Conservation (phyloP, 2,113 vertebrate species). For the Cardinalis cardinalis region DNA sequence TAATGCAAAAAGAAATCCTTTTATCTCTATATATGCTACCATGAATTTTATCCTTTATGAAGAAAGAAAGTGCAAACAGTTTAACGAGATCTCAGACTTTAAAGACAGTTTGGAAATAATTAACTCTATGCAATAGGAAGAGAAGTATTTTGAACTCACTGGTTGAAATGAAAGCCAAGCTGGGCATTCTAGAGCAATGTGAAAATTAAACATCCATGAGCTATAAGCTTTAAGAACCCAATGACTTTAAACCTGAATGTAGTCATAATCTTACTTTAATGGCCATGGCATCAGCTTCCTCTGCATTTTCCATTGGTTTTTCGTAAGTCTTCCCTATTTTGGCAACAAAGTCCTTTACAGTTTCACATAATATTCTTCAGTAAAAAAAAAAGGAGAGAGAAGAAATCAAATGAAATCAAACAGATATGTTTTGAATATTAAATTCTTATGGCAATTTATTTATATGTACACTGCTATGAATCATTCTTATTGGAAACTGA, state of each 20-base stretch:
- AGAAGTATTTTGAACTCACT: neutral
- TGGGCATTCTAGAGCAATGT: neutral
- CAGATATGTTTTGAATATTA: neutral
- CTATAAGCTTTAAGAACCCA: neutral
- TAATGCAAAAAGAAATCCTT: neutral
- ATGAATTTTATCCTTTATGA: neutral
- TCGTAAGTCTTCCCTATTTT: constrained; percentile 94
- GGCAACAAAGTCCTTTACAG: constrained; percentile 94
- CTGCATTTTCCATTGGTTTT: constrained; percentile 84
- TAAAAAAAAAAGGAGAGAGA: neutral
- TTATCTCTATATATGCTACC: neutral
- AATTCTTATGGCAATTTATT: neutral
- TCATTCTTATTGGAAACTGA: neutral
- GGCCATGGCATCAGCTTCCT: constrained; percentile 87
- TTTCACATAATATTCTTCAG: constrained; percentile 92
- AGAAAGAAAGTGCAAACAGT: neutral
- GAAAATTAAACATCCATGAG: neutral
- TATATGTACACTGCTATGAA: neutral
- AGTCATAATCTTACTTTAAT: constrained; percentile 81
- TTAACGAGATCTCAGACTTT: neutral
- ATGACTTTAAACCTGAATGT: neutral
- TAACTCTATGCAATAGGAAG: neutral
- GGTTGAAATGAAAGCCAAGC: neutral
- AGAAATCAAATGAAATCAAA: neutral
- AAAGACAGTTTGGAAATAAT: neutral